Evolutionary conservation across 2,888 invertebrate genomes (phyloP), one percentile per base, ranked within the genome.

Genomic region (Melieria omissa): DNA sequence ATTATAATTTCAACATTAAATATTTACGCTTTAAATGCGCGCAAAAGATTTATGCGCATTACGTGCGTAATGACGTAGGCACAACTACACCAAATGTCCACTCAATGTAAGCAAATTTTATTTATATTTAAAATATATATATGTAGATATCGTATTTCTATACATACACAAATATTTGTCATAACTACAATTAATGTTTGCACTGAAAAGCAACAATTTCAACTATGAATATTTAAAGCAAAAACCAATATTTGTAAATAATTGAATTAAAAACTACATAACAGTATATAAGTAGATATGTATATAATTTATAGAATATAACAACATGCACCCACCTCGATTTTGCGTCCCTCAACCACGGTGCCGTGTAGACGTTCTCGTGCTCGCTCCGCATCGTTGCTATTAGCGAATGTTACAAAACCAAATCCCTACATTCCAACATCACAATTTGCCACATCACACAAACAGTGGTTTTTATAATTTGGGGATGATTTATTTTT

Each of bases 391-490:
- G 99, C 99, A 93, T 99, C 99, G 92, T 95, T 95, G 93, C 97
- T 97, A 95, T 96, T 97, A 94, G 98, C 98, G 96, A 99, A 99
- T 93, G 99, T 99, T 94, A 99, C 99, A 96, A 99, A 99, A 95
- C 99, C 99, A 95, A 99, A 99, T 93, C 99, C 99, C 99, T 99
- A 96, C 54, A 55, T 41, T 54, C 12, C 58, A 12, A 57, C 16
- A 57, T 46, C 57, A 58, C n/a, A 45, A 14, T 45, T 52, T 54
- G 65, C 57, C 66, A 66, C 66, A 65, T 65, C 55, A 42, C 65
- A 65, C 44, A 65, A 54, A 55, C 55, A 29, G 29, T 55, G 14
- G 29, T 55, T 55, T 55, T 55, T 29, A 55, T 14, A 29, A n/a
- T 55, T 65, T 46, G 42, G 49, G 58, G 46, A 49, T 47, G 42